Evolutionary conservation across 1,140 invertebrate genomes (phyloP).

Genomic region (Pseudomyrmex dendroicus): DNA sequence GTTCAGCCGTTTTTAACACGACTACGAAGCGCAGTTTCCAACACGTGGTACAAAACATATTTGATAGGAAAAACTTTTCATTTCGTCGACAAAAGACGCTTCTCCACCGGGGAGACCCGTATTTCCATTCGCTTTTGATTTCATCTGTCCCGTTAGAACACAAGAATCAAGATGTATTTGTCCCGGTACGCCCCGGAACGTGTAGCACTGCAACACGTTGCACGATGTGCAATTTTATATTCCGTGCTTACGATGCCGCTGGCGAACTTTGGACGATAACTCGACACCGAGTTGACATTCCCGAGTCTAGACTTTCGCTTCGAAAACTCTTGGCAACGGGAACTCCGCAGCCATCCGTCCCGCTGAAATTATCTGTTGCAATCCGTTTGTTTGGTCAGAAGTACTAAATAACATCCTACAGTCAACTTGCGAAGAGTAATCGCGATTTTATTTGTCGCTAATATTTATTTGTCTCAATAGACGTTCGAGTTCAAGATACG

Average conservation of each 20-base stretch:
- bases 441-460: not conserved
- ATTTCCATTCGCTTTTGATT: constrained; percentile 74
- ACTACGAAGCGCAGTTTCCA: constrained; percentile 3
- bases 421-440: constrained; percentile 12
- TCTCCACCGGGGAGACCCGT: constrained; percentile 53
- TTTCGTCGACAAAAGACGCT: constrained; percentile 66
- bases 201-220: constrained; percentile 30
- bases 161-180: constrained; percentile 71
- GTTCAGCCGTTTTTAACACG: not conserved
- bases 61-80: constrained; percentile 73
- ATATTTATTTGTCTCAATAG: no score
- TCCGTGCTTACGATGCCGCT: constrained; percentile 52
- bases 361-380: constrained; percentile 39
- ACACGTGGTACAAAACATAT: constrained; percentile 62
- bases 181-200: constrained; percentile 22
- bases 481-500: no score
- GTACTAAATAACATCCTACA: not conserved
- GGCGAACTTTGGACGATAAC: constrained; percentile 66
- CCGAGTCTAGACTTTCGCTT: constrained; percentile 48
- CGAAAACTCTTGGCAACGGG: constrained; percentile 11
- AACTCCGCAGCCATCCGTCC: not conserved
- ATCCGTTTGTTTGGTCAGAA: constrained; percentile 16
- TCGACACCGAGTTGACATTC: constrained; percentile 24
- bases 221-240: constrained; percentile 70
- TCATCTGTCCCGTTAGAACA: constrained; percentile 68